Percentiles rank a stretch among this genome's conserved stretches.
Conservation (phyloP, 2,797 vertebrate genomes). For the Xiphorhynchus erythropygius region DNA sequence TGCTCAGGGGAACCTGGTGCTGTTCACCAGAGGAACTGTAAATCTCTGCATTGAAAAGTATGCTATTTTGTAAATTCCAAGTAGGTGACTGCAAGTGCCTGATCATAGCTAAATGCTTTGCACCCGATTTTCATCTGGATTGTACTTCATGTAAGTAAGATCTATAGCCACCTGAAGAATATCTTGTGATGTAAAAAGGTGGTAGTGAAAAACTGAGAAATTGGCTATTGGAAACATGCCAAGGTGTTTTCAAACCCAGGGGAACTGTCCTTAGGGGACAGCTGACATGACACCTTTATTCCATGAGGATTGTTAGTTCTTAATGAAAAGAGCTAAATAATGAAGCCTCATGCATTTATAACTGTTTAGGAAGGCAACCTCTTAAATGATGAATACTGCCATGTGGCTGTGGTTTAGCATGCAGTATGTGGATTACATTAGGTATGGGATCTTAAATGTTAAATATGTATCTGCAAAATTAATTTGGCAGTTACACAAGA, state of each 20-base stretch:
- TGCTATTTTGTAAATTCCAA: background rate
- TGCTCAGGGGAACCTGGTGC: fast-evolving
- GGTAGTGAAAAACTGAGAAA: background rate
- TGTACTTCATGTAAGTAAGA: background rate
- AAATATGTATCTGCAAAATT: background rate
- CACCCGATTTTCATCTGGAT: background rate
- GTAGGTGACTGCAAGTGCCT: fast-evolving
- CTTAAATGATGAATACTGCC: background rate
- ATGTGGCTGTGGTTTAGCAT: background rate
- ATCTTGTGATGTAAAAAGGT: background rate
- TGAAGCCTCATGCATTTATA: fast-evolving
- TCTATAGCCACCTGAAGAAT: background rate
- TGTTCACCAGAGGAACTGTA: background rate
- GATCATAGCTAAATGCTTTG: background rate
- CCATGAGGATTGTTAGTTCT: background rate
- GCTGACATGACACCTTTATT: background rate
- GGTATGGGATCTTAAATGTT: fast-evolving
- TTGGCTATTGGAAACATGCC: background rate
- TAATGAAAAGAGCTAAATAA: background rate
- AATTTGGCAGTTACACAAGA: background rate
- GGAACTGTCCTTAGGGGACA: background rate
- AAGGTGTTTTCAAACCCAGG: background rate
- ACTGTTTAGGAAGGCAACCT: background rate
- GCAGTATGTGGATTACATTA: background rate
- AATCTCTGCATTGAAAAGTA: background rate